A percentile compares a stretch with the other conserved stretches of the same genome.
Conservation (phyloP, 2,113 vertebrate species). For the Phaethon lepturus region DNA sequence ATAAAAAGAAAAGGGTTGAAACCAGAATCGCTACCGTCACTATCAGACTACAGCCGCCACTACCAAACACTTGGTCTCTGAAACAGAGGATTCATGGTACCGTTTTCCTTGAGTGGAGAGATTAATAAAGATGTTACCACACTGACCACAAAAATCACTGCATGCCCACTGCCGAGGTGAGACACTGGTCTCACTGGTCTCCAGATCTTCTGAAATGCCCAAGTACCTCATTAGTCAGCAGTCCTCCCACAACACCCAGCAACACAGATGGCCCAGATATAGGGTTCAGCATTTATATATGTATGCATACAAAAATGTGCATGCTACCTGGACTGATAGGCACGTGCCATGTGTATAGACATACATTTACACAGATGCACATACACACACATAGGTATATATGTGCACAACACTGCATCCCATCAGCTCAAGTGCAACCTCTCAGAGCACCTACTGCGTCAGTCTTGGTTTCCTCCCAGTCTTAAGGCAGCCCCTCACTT, state of each 20-base stretch:
- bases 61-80: background rate
- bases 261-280: no score
- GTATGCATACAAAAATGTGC: background rate
- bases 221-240: background rate
- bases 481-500: background rate
- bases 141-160: background rate
- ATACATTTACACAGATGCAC: no score
- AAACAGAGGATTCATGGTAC: background rate
- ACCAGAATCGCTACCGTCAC: background rate
- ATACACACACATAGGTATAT: fast-evolving
- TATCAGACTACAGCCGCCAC: background rate
- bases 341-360: fast-evolving
- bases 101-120: background rate
- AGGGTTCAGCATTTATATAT: background rate
- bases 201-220: background rate
- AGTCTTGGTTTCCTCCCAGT: background rate
- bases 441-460: background rate
- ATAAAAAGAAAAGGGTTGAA: background rate
- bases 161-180: background rate
- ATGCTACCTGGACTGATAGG: background rate
- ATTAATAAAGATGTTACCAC: background rate
- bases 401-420: fast-evolving
- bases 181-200: background rate
- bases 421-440: background rate
- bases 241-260: background rate